Evolutionary conservation across 2,797 vertebrate genomes (phyloP).

Genomic region (Atherinosoma microstoma): DNA sequence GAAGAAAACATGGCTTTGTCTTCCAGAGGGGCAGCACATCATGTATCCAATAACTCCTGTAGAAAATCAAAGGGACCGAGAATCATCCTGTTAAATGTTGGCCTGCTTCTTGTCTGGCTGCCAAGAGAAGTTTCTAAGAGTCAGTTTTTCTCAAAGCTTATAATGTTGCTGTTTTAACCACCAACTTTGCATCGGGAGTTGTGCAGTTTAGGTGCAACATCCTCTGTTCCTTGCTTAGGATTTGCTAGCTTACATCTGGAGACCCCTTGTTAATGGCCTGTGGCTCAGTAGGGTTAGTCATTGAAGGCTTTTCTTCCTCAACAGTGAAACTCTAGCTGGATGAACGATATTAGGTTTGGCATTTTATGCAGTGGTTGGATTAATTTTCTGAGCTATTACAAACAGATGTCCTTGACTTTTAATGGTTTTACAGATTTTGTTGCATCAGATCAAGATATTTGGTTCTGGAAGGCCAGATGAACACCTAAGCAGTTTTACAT

Average conservation of each 20-base stretch:
- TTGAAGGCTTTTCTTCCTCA: background rate
- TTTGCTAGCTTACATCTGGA: background rate
- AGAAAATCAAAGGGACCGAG: slow-evolving; percentile 48
- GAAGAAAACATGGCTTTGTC: slow-evolving; percentile 70
- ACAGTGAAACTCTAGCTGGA: background rate
- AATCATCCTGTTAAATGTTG: slow-evolving; percentile 8
- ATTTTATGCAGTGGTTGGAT: background rate
- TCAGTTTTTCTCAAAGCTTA: background rate
- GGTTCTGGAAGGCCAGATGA: background rate
- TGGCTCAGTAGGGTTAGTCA: background rate
- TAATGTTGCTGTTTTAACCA: background rate
- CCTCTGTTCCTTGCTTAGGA: background rate
- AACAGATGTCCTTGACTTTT: background rate
- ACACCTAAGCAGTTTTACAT: background rate
- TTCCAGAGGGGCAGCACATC: slow-evolving; percentile 43
- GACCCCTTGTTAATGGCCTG: background rate
- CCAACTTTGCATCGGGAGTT: background rate
- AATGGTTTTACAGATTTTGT: background rate
- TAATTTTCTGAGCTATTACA: background rate
- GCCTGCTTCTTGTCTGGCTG: slow-evolving; percentile 1
- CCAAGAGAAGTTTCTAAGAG: slow-evolving; percentile 1
- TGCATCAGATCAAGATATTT: background rate
- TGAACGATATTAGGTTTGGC: background rate
- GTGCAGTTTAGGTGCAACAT: background rate
- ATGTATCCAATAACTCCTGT: slow-evolving; percentile 48